A percentile compares a stretch with the other conserved stretches of the same genome.
Evolutionary conservation across 2,113 vertebrate genomes (phyloP).

Genomic region (Merops nubicus): DNA sequence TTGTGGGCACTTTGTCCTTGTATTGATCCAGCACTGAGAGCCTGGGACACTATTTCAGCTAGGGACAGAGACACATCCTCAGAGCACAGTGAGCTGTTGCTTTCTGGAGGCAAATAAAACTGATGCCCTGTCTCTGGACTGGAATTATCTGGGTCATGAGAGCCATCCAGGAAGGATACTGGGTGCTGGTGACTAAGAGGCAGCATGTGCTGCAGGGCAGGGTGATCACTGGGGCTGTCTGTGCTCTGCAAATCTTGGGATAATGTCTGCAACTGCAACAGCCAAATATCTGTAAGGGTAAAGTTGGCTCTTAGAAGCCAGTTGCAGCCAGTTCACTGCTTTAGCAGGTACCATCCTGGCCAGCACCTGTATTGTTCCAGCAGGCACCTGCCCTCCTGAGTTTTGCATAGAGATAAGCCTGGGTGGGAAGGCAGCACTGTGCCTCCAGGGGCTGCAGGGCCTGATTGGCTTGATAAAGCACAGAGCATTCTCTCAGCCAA

Average conservation of each 20-base stretch:
- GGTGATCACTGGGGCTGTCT: not conserved
- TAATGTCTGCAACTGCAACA: not conserved
- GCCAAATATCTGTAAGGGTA: not conserved
- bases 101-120: not conserved
- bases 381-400: constrained; percentile 40
- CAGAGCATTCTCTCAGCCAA: constrained; percentile 34
- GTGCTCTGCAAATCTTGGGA: not conserved
- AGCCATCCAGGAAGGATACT: not conserved
- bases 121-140: not conserved
- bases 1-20: not conserved
- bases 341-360: constrained; percentile 58
- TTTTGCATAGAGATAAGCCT: constrained; percentile 41
- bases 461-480: constrained; percentile 73
- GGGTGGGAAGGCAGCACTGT: constrained; percentile 21
- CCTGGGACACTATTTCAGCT: not conserved
- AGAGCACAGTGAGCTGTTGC: not conserved
- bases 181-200: not conserved
- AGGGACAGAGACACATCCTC: not conserved
- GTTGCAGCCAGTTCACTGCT: constrained; percentile 30
- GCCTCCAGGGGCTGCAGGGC: not conserved
- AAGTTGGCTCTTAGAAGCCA: constrained; percentile 11
- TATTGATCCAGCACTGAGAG: not conserved
- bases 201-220: not conserved
- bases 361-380: constrained; percentile 47
- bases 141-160: not conserved